phyloP scores from a whole-genome alignment of 1,140 invertebrate genomes.

The Copidosoma floridanum region DNA sequence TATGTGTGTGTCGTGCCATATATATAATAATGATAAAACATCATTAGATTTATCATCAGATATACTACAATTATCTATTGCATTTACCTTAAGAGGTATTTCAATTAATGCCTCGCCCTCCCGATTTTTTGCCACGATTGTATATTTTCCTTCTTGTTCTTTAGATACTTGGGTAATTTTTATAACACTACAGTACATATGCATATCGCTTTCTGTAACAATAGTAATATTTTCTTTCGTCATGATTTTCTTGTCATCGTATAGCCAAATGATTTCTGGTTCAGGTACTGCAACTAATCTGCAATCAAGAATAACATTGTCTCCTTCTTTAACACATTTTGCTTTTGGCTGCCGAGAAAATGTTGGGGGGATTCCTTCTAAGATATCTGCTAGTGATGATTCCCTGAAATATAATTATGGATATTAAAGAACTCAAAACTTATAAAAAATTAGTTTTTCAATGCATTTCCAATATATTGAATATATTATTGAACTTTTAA shows the following conservation, averaged over 20 bases:
- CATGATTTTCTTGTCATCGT: constrained; percentile 70
- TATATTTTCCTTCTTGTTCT: constrained; percentile 83
- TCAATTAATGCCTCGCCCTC: constrained; percentile 85
- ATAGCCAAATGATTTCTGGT: constrained; percentile 83
- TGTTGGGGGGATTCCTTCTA: constrained; percentile 91
- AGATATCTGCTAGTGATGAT: constrained; percentile 84
- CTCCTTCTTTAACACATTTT: constrained; percentile 77
- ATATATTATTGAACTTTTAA: no score
- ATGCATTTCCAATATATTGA: no score
- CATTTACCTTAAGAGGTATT: constrained; percentile 73
- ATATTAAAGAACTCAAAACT: no score
- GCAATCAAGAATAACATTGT: constrained; percentile 79
- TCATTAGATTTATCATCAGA: neutral
- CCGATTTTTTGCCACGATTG: constrained; percentile 82
- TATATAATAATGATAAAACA: neutral
- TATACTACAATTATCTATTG: neutral
- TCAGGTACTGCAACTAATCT: constrained; percentile 85
- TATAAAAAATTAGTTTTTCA: no score
- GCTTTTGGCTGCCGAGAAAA: constrained; percentile 85
- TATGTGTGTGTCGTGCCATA: neutral
- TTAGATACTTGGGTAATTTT: constrained; percentile 77
- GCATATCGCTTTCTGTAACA: constrained; percentile 79
- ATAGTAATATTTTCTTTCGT: constrained; percentile 68
- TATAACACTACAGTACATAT: constrained; percentile 82
- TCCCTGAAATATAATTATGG: constrained; percentile 58